Percentiles rank a stretch among this genome's conserved stretches.
Evolutionary conservation across 2,888 invertebrate species (phyloP).

Genomic region (Pyrocoelia pectoralis): DNA sequence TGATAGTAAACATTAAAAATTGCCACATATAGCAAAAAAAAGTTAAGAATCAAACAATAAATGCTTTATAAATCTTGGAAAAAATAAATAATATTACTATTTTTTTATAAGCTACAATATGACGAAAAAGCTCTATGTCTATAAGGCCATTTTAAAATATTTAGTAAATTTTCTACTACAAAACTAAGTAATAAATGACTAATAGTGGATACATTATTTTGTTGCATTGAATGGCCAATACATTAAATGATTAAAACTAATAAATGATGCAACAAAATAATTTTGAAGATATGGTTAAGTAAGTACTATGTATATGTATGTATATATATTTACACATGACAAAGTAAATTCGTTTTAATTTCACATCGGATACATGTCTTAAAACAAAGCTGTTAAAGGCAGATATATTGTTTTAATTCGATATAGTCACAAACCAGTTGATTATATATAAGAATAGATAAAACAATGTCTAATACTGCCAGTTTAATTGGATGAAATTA

Average conservation of each 20-base stretch:
- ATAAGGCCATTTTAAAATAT: slow-evolving; percentile 38
- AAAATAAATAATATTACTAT: slow-evolving; percentile 34
- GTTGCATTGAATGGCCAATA: slow-evolving; percentile 2
- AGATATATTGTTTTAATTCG: background rate
- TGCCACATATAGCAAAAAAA: slow-evolving; percentile 6
- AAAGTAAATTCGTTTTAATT: slow-evolving; percentile 24
- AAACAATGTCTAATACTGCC: slow-evolving; percentile 1
- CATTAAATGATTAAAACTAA: slow-evolving; percentile 3
- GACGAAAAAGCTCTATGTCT: slow-evolving; percentile 18
- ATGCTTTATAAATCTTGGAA: slow-evolving; percentile 11
- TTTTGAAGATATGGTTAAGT: slow-evolving; percentile 39
- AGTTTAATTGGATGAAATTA: slow-evolving; percentile 4
- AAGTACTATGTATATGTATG: slow-evolving; percentile 25
- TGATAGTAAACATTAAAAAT: background rate
- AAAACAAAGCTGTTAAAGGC: background rate
- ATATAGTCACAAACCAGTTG: background rate
- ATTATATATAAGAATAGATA: background rate
- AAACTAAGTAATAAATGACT: slow-evolving; percentile 37
- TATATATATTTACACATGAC: slow-evolving; percentile 27
- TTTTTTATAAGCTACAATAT: slow-evolving; percentile 3
- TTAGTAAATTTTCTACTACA: slow-evolving; percentile 31
- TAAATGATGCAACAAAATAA: slow-evolving; percentile 15
- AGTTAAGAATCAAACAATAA: background rate
- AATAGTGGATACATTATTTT: slow-evolving; percentile 12
- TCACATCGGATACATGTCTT: slow-evolving; percentile 11